These are phyloP conservation scores for Lacerta bilineata DNA, from an alignment of 2,797 vertebrate species.

Conservation along the genomic window DNA sequence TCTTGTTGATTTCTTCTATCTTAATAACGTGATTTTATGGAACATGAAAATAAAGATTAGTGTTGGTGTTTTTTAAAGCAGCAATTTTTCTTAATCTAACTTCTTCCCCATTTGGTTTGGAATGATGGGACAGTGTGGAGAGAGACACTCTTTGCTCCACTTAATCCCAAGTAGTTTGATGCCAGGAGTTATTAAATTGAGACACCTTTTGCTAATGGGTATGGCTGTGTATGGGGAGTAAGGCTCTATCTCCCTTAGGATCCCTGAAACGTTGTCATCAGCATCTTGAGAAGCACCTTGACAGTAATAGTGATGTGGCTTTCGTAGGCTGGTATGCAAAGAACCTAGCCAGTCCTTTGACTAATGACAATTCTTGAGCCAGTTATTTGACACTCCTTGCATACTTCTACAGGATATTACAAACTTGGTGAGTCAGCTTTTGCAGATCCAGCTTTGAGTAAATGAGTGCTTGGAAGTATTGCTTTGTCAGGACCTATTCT, in stretches of 20 bases:
- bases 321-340: slow-evolving; percentile 1
- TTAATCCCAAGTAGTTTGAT: neutral
- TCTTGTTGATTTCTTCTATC: neutral
- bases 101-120: neutral
- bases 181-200: neutral
- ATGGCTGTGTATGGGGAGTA: neutral
- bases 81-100: no score
- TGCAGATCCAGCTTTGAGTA: slow-evolving; percentile 22
- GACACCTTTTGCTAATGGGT: neutral
- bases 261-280: neutral
- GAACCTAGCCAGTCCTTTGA: slow-evolving; percentile 4
- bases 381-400: slow-evolving; percentile 30
- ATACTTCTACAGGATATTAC: slow-evolving; percentile 30
- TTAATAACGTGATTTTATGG: neutral
- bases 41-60: neutral
- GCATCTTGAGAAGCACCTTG: neutral
- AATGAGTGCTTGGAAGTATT: slow-evolving; percentile 10
- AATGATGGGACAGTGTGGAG: no score
- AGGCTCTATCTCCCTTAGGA: neutral
- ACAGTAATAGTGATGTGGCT: slow-evolving; percentile 1
- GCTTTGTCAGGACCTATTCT: slow-evolving; percentile 32
- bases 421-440: slow-evolving; percentile 24
- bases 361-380: slow-evolving; percentile 2
- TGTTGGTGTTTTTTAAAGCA: neutral
- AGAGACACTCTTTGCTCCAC: neutral